A percentile compares a stretch with the other conserved stretches of the same genome.
Evolutionary conservation across 2,113 vertebrate species (phyloP).

Genomic region (Bettongia penicillata): DNA sequence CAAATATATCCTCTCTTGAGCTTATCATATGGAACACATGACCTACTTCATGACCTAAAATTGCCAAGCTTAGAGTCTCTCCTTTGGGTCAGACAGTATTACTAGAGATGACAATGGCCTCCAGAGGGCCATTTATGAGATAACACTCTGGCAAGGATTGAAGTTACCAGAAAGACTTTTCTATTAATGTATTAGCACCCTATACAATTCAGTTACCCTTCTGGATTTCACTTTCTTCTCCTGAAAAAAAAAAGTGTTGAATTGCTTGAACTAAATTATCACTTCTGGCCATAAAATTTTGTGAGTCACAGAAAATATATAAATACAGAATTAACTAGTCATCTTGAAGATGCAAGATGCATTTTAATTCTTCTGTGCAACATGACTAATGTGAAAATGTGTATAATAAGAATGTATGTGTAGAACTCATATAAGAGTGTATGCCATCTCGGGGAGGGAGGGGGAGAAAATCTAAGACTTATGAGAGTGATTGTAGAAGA

Average conservation of each 20-base stretch:
- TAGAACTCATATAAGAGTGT: no score
- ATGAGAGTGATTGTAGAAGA: no score
- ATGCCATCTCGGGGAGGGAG: no score
- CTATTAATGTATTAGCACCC: background rate
- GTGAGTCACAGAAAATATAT: background rate
- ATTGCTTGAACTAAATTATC: background rate
- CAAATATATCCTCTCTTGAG: background rate
- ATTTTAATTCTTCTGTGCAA: no score
- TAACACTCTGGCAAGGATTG: background rate
- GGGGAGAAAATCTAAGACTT: no score
- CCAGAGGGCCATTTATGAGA: background rate
- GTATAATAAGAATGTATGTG: no score
- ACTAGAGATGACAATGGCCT: background rate
- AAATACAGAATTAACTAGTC: background rate
- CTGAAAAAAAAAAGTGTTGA: background rate
- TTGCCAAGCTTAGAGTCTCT: background rate
- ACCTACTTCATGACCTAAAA: background rate
- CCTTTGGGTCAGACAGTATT: background rate
- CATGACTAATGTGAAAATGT: no score
- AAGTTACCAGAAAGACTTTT: background rate
- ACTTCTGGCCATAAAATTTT: background rate
- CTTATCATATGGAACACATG: background rate
- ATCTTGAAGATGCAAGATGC: background rate
- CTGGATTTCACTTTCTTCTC: background rate
- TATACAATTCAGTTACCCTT: background rate